These are phyloP conservation scores for Conops quadrifasciatus DNA, from an alignment of 2,888 invertebrate genomes.

Conservation along the genomic window DNA sequence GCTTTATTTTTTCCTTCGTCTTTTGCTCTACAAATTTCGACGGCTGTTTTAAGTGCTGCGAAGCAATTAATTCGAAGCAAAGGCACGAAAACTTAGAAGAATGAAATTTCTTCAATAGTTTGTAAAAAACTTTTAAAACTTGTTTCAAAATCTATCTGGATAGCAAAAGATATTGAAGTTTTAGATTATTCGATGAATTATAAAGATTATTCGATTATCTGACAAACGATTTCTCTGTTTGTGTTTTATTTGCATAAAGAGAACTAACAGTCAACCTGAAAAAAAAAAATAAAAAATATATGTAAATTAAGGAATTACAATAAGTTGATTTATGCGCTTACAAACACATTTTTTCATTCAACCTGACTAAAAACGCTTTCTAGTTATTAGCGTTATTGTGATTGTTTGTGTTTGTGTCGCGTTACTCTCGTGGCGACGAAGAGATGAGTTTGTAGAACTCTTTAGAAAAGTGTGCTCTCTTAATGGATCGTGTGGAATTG, in stretches of 20 bases:
- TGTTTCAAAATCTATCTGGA: too few relatives aligned
- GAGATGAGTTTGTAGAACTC: not conserved
- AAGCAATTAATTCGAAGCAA: too few relatives aligned
- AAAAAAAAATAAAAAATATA: not conserved
- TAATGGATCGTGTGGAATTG: not conserved
- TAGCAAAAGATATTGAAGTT: too few relatives aligned
- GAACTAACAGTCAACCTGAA: not conserved
- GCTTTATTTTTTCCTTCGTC: too few relatives aligned
- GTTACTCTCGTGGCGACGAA: not conserved
- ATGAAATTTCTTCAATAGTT: too few relatives aligned
- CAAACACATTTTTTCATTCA: slow-evolving; percentile 3
- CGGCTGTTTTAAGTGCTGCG: too few relatives aligned
- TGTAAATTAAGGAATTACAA: slow-evolving; percentile 20
- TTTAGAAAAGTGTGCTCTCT: too few relatives aligned
- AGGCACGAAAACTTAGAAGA: too few relatives aligned
- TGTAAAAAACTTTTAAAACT: too few relatives aligned
- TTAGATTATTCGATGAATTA: too few relatives aligned
- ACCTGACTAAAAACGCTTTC: not conserved
- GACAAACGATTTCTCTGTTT: not conserved
- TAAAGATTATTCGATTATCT: too few relatives aligned
- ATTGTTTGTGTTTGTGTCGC: not conserved
- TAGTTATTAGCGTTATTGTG: not conserved
- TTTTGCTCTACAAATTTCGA: too few relatives aligned
- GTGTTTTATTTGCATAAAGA: slow-evolving; percentile 7
- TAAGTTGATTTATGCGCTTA: slow-evolving; percentile 15